Percentiles rank a stretch among this genome's conserved stretches.
phyloP scores from a whole-genome alignment of 2,797 vertebrate genomes.

The Choloepus didactylus region DNA sequence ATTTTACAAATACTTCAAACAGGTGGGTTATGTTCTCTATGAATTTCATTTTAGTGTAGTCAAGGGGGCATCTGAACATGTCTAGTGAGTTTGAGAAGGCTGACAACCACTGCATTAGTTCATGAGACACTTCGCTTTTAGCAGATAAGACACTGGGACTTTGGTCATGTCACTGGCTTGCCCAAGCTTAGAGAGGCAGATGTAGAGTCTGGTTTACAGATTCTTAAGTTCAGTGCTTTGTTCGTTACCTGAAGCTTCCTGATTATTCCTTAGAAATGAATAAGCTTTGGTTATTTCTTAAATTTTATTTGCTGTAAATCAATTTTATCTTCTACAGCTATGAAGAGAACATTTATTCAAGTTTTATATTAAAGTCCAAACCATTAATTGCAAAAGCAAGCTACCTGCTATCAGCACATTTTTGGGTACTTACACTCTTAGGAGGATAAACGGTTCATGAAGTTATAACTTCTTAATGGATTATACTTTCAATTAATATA shows the following conservation, averaged over 20 bases:
- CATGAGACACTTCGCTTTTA: neutral
- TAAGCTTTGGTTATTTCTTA: neutral
- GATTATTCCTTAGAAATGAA: neutral
- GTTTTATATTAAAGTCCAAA: neutral
- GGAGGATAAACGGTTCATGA: neutral
- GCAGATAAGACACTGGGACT: neutral
- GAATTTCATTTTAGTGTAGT: neutral
- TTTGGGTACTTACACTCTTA: neutral
- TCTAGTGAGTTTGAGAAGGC: neutral
- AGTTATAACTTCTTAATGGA: neutral
- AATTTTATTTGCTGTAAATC: neutral
- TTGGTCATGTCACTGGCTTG: too few relatives aligned
- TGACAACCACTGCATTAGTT: neutral
- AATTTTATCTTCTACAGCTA: neutral
- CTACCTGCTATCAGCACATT: neutral
- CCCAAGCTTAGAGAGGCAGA: neutral
- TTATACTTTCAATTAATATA: neutral
- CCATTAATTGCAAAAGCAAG: neutral
- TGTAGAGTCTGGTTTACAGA: accelerated
- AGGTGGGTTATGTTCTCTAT: neutral
- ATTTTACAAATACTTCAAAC: neutral
- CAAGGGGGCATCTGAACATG: neutral
- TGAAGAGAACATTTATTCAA: neutral
- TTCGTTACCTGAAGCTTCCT: neutral
- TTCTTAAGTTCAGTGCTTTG: neutral